These are phyloP conservation scores for Oasisia sp. DNA, from an alignment of 2,888 invertebrate genomes.

Conservation along the genomic window DNA sequence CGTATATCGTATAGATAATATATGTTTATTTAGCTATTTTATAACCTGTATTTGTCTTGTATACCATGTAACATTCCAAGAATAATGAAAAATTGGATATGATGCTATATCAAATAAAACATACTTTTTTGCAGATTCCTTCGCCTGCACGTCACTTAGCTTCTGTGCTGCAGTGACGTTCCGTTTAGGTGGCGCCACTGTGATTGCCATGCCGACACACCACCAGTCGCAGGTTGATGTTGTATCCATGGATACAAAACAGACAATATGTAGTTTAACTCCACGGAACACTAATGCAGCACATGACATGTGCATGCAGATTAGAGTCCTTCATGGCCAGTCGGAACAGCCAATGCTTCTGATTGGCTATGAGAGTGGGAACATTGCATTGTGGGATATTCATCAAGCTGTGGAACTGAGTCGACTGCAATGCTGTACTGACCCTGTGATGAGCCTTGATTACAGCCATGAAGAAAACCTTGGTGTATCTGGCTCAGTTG, in stretches of 20 bases:
- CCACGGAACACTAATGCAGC: background rate
- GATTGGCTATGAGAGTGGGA: slow-evolving; percentile 10
- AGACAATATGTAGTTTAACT: background rate
- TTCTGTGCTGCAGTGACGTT: background rate
- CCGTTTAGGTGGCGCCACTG: background rate
- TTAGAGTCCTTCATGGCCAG: background rate
- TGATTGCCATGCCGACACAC: background rate
- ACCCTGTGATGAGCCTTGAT: slow-evolving; percentile 26
- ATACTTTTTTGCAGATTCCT: background rate
- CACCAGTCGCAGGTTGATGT: background rate
- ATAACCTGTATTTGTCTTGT: too few species aligned
- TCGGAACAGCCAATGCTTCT: background rate
- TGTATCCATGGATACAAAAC: background rate
- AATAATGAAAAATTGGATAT: too few species aligned
- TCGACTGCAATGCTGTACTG: slow-evolving; percentile 26
- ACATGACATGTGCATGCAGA: slow-evolving; percentile 6
- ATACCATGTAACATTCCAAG: too few species aligned
- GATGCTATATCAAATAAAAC: too few species aligned
- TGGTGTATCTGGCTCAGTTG: slow-evolving; percentile 28
- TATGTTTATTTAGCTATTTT: too few species aligned
- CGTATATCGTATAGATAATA: too few species aligned
- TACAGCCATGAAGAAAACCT: background rate
- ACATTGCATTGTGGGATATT: slow-evolving; percentile 9
- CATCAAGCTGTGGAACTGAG: background rate
- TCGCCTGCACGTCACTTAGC: background rate